Base-by-base conservation (phyloP, 1,140 invertebrate species). In the Aplysia californica region DNA sequence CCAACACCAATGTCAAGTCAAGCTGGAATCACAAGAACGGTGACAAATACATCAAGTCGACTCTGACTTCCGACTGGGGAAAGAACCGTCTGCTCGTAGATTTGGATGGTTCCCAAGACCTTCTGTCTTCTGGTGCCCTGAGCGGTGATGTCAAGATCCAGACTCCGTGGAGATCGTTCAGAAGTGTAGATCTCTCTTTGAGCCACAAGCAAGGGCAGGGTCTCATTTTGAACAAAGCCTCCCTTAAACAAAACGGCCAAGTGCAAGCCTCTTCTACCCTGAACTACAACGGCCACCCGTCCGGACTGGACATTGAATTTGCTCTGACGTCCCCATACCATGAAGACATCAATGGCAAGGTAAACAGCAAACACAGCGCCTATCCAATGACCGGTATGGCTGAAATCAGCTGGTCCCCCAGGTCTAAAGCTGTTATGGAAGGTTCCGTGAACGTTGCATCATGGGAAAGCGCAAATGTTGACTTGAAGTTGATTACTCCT, bases 21-120 rank as follows among this genome's bases (percentile, higher is more conserved):
- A 72, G n/a, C 10, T 84, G 82, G 82, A 39, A 79, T 35, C 82
- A 82, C 55, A 66, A 38, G 35, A 81, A 79, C 61, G 77, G 66
- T 38, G 69, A 77, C 20, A 73, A 64, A 29, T 61, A 80, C 66
- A 39, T 82, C 26, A 68, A 68, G 50, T 77, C 69, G 26, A 61
- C 65, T 33, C 33, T 66, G 31, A 78, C 26, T 44, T 76, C 56
- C 21, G 35, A 78, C 1, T 84, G 80, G 81, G 78, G 66, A 18
- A 44, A 69, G 44, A 44, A 38, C 20, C 35, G 10, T 44, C 6
- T 39, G 67, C 23, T 23, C 61, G 56, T 76, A 26, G 35, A 36
- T 20, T 55, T 79, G 26, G 75, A 31, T 33, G 83, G 76, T 64
- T 44, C 69, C 21, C 61, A 79, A 35, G 23, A 72, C 18, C 21